Percentiles rank a stretch among this genome's conserved stretches.
Evolutionary conservation across 2,113 vertebrate genomes (phyloP).

Genomic region (Microcebus lehilahytsara): DNA sequence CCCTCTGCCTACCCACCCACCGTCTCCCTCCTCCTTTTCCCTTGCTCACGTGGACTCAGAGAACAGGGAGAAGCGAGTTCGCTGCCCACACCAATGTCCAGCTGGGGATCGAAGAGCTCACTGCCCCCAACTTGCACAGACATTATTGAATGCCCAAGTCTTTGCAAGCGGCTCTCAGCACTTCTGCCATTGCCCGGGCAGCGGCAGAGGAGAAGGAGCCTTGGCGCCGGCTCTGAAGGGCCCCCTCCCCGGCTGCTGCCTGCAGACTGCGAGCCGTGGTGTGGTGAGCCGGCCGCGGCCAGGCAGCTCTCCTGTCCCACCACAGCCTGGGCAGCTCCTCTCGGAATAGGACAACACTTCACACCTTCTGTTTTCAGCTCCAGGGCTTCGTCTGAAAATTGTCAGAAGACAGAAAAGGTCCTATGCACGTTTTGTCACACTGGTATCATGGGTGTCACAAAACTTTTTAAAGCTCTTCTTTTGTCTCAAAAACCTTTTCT

Average conservation of each 20-base stretch:
- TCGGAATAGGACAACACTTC: not conserved
- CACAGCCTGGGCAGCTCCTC: not conserved
- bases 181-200: not conserved
- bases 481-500: not conserved
- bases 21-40: not conserved
- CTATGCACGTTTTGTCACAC: not conserved
- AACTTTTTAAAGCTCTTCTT: not conserved
- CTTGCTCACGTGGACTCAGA: not conserved
- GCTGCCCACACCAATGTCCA: not conserved
- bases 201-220: rapidly evolving
- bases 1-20: rapidly evolving
- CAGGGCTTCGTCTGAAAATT: not conserved
- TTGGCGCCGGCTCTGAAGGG: rapidly evolving
- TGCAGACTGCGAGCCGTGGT: rapidly evolving
- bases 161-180: not conserved
- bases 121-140: too few species aligned
- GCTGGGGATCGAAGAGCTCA: too few species aligned
- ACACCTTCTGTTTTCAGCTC: not conserved
- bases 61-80: not conserved
- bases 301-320: not conserved
- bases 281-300: not conserved
- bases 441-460: not conserved
- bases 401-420: not conserved
- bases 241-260: not conserved
- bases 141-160: not conserved